phyloP scores from a whole-genome alignment of 1,140 invertebrate genomes.

The Thalassaphorura encarpata region DNA sequence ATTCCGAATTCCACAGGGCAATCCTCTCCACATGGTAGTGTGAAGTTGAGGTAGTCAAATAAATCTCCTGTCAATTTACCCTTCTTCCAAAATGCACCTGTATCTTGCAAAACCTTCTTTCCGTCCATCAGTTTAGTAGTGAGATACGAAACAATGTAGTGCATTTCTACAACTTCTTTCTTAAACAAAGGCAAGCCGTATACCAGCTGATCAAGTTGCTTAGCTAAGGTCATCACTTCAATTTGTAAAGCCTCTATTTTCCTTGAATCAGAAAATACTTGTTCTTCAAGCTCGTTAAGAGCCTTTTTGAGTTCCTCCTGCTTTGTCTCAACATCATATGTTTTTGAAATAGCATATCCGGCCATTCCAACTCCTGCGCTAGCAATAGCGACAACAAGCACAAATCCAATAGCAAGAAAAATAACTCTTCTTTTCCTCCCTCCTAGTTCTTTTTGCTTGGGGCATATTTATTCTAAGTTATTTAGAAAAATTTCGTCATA shows the following conservation, averaged over 20 bases:
- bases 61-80: slow-evolving; percentile 3
- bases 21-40: slow-evolving; percentile 2
- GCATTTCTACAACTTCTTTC: neutral
- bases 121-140: slow-evolving; percentile 4
- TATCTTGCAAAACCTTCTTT: neutral
- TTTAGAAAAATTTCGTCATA: slow-evolving; percentile 15
- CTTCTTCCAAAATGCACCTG: neutral
- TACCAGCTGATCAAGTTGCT: neutral
- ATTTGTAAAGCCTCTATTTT: neutral
- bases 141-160: slow-evolving; percentile 6
- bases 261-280: neutral
- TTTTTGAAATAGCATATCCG: slow-evolving; percentile 4
- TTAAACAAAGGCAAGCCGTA: slow-evolving; percentile 1
- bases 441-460: neutral
- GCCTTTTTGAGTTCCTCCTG: slow-evolving; percentile 5
- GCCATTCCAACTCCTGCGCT: slow-evolving; percentile 12
- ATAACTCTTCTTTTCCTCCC: neutral
- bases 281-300: slow-evolving; percentile 10
- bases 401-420: neutral
- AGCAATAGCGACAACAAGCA: neutral
- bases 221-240: slow-evolving; percentile 5
- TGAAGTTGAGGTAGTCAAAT: slow-evolving; percentile 12
- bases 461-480: slow-evolving; percentile 19
- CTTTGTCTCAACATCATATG: neutral
- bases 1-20: slow-evolving; percentile 7